Percentiles rank a stretch among this genome's conserved stretches.
Conservation (phyloP, 53 echinoderm and acorn worm genomes). For the Echinarachnius parma region DNA sequence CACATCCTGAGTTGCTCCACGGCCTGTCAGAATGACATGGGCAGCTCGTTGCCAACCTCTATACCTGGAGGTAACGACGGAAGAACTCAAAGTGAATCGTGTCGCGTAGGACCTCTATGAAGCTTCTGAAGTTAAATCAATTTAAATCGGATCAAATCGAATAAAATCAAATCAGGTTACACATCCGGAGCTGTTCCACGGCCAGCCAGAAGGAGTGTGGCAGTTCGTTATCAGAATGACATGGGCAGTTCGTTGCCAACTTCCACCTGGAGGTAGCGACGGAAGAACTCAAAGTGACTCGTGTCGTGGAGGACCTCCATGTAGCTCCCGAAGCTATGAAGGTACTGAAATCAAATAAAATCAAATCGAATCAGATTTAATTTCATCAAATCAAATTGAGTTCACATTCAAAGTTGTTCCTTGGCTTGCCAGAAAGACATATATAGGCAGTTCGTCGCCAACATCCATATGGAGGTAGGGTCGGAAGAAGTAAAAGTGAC, state of each 20-base stretch:
- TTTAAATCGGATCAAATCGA: conserved; percentile 74
- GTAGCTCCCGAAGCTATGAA: conserved; percentile 88
- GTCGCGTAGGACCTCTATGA: conserved; percentile 87
- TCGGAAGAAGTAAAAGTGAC: conserved; percentile 88
- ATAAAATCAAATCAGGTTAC: no score
- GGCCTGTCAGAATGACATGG: conserved; percentile 84
- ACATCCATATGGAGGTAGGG: conserved; percentile 71
- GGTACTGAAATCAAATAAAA: no score
- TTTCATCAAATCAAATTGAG: no score
- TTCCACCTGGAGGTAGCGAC: conserved; percentile 71
- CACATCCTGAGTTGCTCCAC: conserved; percentile 79
- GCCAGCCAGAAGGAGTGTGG: conserved; percentile 88
- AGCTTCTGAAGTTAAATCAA: no score
- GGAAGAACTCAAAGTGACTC: conserved; percentile 88
- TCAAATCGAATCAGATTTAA: no score
- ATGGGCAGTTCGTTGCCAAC: conserved; percentile 65
- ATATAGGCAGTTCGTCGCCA: conserved; percentile 62
- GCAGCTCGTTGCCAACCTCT: conserved; percentile 60
- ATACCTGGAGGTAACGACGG: conserved; percentile 75
- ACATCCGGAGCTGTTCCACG: conserved; percentile 79
- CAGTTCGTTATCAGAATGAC: conserved; percentile 80
- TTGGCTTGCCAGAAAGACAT: conserved; percentile 88
- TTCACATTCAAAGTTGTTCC: conserved; percentile 67
- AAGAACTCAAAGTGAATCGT: conserved; percentile 81
- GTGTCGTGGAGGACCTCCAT: conserved; percentile 82